Evolutionary conservation across 2,113 vertebrate genomes (phyloP).

Genomic region (Tetrax tetrax): DNA sequence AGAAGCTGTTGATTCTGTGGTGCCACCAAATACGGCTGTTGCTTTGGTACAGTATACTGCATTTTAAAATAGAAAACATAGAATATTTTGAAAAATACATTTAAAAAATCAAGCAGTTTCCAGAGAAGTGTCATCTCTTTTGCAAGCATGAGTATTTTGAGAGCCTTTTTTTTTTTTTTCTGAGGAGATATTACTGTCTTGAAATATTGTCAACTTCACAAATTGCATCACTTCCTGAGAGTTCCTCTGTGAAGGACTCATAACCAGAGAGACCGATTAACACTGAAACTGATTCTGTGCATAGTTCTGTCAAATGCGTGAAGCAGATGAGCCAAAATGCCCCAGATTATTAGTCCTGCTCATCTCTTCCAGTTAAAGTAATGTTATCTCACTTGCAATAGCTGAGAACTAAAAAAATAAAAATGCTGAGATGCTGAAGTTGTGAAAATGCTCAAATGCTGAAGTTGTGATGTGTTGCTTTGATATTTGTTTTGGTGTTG

Average conservation of each 20-base stretch:
- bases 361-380: not conserved
- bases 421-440: not conserved
- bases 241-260: not conserved
- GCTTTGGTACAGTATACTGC: constrained; percentile 61
- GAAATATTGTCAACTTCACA: not conserved
- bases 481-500: not conserved
- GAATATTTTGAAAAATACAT: not conserved
- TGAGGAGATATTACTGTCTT: not conserved
- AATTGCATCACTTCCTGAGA: not conserved
- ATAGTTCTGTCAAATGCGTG: not conserved
- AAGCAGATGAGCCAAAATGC: not conserved
- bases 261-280: not conserved
- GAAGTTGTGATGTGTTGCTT: not conserved
- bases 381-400: not conserved
- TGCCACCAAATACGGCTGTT: constrained; percentile 71
- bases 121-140: not conserved
- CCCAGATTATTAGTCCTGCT: not conserved
- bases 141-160: not conserved
- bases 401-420: not conserved
- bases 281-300: not conserved
- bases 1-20: constrained; percentile 74
- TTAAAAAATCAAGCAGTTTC: not conserved
- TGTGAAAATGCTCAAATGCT: not conserved
- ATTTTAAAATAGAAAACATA: not conserved
- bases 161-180: not conserved